Evolutionary conservation across 2,888 invertebrate genomes (phyloP), one percentile per base, ranked within the genome.

Genomic region (Drosophila austrosaltans): DNA sequence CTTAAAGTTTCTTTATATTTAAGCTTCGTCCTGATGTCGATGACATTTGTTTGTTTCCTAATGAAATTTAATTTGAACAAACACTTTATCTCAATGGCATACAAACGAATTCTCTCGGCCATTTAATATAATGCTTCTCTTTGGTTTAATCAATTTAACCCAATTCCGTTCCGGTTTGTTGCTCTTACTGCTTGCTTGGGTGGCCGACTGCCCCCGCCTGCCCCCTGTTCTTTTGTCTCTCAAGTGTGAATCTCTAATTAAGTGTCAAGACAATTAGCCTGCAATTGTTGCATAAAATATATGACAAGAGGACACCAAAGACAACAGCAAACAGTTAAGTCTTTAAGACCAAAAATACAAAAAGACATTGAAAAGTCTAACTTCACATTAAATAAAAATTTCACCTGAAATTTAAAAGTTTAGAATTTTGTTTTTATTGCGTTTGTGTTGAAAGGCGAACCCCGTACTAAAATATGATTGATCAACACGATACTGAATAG

Each of bases 101-200:
- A 75, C 70, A 75, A 65, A 36, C 62, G 61, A 16, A 54, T 48
- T 63, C 36, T 36, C 22, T 63, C 40, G 53, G 66, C 59, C 59
- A 68, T 74, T 66, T 63, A 59, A 69, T 59, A 73, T 75, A 30
- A 68, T 59, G 59, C 69, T 54, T 22, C 48, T 42, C 39, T 22
- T 16, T 28, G 68, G 58, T 69, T 72, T 79, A 76, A 82, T 85
- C 66, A 75, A 82, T 85, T 78, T 87, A 87, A 84, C 76, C 82
- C 58, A 83, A 63, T 87, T 48, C 4, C 36, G 36, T 82, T 66
- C 44, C 65, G 70, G 71, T 63, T 63, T 72, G 74, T 71, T 56
- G 54, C 16, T 16, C 40, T 72, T 66, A 57, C 61, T 3, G 12
- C 6, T 22, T 12, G 3, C 30, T 28, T n/a, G 54, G 3, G 44